A percentile compares a stretch with the other conserved stretches of the same genome.
Conservation (phyloP, 2,113 vertebrate species). For the Leuciscus idus region DNA sequence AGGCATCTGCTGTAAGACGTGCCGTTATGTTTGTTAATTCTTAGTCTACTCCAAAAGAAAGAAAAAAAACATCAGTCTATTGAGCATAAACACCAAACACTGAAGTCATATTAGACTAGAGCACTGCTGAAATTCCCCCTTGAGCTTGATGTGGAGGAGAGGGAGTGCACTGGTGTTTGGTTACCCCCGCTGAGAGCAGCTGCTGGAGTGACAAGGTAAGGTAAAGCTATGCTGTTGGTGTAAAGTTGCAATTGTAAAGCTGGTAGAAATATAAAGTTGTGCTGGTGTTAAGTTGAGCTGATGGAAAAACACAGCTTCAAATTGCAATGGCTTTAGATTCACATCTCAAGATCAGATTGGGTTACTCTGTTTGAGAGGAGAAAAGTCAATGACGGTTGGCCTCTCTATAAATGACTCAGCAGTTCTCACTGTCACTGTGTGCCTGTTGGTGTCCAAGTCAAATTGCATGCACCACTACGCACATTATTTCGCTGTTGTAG, state of each 20-base stretch:
- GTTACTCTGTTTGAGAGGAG: background rate
- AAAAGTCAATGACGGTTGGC: background rate
- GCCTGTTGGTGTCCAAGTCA: background rate
- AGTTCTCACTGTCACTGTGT: background rate
- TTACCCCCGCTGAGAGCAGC: slow-evolving; percentile 26
- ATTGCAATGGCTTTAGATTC: slow-evolving; percentile 17
- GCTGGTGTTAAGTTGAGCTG: background rate
- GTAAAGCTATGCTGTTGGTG: slow-evolving; percentile 14
- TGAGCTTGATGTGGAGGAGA: slow-evolving; percentile 21
- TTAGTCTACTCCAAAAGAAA: background rate
- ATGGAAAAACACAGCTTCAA: slow-evolving; percentile 25
- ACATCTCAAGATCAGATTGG: slow-evolving; percentile 22
- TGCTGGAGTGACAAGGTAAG: slow-evolving; percentile 38
- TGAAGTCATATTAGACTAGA: background rate
- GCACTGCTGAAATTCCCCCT: background rate
- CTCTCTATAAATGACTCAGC: slow-evolving; percentile 25
- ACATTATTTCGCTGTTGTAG: background rate
- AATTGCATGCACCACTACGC: background rate
- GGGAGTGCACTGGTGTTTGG: background rate
- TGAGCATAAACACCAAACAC: background rate
- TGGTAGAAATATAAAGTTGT: slow-evolving; percentile 17
- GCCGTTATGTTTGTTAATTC: background rate
- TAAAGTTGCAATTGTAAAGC: slow-evolving; percentile 36
- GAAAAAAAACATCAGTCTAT: background rate
- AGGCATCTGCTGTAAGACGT: background rate